Evolutionary conservation across 2,113 vertebrate genomes (phyloP).

Genomic region (Chrysochloris asiatica): DNA sequence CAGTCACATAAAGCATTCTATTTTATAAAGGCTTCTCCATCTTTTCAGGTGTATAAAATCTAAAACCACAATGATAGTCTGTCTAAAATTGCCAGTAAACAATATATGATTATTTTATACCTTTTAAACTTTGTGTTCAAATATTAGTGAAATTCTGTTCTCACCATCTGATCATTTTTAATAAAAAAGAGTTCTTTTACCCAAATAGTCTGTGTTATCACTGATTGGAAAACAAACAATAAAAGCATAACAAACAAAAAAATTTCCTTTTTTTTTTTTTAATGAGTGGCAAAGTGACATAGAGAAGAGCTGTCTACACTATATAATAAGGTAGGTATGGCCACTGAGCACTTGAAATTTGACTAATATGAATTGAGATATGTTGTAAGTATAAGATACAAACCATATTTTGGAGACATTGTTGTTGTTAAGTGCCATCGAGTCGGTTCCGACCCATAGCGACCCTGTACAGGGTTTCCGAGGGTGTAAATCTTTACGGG

Average conservation of each 20-base stretch:
- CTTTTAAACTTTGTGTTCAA: conserved; percentile 32
- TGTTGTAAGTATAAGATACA: too few relatives aligned
- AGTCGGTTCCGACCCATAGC: too few relatives aligned
- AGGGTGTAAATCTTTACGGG: too few relatives aligned
- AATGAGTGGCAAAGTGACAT: not conserved
- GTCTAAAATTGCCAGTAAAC: not conserved
- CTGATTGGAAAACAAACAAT: conserved; percentile 4
- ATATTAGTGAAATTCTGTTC: conserved; percentile 33
- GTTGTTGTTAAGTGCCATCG: too few relatives aligned
- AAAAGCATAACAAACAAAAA: not conserved
- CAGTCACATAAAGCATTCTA: not conserved
- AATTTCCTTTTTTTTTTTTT: not conserved
- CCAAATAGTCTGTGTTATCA: not conserved
- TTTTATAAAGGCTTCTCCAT: not conserved
- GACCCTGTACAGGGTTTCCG: too few relatives aligned
- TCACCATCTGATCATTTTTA: conserved; percentile 29
- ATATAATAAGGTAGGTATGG: not conserved
- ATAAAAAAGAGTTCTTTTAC: not conserved
- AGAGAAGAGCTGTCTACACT: not conserved
- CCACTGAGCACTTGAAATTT: not conserved
- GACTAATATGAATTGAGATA: not conserved
- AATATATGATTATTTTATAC: not conserved
- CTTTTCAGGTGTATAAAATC: not conserved
- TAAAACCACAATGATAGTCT: conserved; percentile 20
- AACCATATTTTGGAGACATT: too few relatives aligned